Percentiles rank a stretch among this genome's conserved stretches.
Evolutionary conservation across 2,888 invertebrate genomes (phyloP).

Genomic region (Platypus cylindrus): DNA sequence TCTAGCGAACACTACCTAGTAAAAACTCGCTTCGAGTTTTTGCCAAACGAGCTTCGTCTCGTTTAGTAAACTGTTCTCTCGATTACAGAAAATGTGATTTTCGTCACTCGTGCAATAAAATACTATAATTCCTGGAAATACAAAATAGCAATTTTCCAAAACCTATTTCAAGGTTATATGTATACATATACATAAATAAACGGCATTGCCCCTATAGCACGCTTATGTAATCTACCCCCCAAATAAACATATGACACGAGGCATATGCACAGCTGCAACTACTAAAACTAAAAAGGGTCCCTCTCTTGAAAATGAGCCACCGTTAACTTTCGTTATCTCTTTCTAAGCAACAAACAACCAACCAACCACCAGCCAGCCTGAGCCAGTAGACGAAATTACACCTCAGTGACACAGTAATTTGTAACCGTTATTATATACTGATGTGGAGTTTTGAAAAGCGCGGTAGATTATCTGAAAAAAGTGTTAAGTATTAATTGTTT

Average conservation of each 20-base stretch:
- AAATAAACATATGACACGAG: constrained; percentile 31
- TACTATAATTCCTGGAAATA: no score
- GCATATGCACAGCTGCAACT: constrained; percentile 37
- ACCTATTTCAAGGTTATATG: neutral
- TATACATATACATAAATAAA: neutral
- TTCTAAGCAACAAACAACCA: constrained; percentile 2
- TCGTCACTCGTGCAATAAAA: no score
- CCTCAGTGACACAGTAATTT: constrained; percentile 13
- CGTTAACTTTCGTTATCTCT: constrained; percentile 24
- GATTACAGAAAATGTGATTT: no score
- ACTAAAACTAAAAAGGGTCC: constrained; percentile 22
- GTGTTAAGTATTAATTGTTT: no score
- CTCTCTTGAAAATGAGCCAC: constrained; percentile 21
- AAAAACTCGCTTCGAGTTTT: no score
- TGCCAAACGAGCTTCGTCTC: no score
- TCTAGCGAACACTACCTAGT: no score
- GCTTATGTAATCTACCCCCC: constrained; percentile 34
- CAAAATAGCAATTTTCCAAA: no score
- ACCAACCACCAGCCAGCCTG: constrained; percentile 24
- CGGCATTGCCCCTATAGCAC: constrained; percentile 15
- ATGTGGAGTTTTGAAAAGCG: no score
- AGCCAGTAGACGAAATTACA: constrained; percentile 18
- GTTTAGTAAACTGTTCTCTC: no score
- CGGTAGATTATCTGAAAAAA: no score
- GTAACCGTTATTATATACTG: no score